Base-by-base conservation (phyloP, 2,888 invertebrate species). In the Carabus problematicus region DNA sequence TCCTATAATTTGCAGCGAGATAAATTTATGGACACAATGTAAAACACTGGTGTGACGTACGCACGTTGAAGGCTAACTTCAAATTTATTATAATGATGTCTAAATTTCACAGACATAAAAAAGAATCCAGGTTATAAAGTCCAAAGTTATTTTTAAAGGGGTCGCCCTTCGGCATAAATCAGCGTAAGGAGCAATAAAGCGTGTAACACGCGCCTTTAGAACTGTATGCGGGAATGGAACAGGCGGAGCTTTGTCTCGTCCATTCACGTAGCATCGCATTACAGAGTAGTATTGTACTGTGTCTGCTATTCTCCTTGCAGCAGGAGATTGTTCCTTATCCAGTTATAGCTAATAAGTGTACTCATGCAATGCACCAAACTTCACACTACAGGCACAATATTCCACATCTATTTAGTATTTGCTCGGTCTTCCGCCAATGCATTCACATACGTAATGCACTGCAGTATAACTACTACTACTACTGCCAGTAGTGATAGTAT, bases 101-200 rank as follows among this genome's bases (percentile, higher is more conserved):
- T 64, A 64, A 55, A 64, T 64, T 64, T 64, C 43, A 39, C 45
- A 41, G 43, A n/a, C 42, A 64, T 55, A 45, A 64, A 64, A 64
- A 55, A 64, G 56, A 41, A 55, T 55, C 56, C 64, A 42, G 43
- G 64, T 64, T 64, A 64, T 64, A 56, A 56, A 56, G 64, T 54
- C 43, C 45, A 61, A 61, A 61, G 60, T 61, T 45, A 61, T 61
- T 61, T 61, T 61, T 45, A 61, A 49, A 49, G 62, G 39, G 62
- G 47, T 29, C 29, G 39, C 49, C 12, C 12, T 12, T n/a, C 19
- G 52, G 14, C 4, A 49, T 62, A 62, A 49, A 47, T 62, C 62
- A 49, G 12, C 19, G 11, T 8, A 29, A 45, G 45, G 45, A 6
- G 43, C 19, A 61, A 61, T 61, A 62, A 62, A 49, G 62, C 40